Evolutionary conservation across 2,797 vertebrate genomes (phyloP).

Genomic region (Cheirogaleus major): DNA sequence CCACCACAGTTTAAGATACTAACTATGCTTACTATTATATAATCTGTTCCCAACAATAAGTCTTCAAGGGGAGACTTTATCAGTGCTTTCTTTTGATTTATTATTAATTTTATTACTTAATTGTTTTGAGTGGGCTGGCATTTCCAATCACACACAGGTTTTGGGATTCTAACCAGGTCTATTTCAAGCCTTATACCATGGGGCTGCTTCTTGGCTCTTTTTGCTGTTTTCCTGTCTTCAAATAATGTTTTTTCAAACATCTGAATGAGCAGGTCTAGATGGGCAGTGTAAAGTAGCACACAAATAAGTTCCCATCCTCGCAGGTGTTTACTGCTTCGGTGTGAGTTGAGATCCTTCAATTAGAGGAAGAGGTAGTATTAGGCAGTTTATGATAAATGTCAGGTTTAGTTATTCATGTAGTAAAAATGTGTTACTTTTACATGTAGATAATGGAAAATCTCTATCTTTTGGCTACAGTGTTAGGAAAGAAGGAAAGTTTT

Average conservation of each 20-base stretch:
- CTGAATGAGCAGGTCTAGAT: background rate
- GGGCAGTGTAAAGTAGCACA: background rate
- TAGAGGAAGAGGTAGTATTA: background rate
- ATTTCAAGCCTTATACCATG: accelerated
- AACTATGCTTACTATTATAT: background rate
- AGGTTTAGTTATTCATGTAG: background rate
- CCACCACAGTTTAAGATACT: background rate
- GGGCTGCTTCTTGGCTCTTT: background rate
- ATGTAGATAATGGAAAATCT: background rate
- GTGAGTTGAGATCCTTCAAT: background rate
- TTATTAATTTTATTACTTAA: background rate
- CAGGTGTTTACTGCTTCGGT: background rate
- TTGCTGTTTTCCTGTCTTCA: background rate
- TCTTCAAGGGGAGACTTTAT: background rate
- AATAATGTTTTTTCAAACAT: background rate
- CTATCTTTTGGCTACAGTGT: background rate
- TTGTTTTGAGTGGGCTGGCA: background rate
- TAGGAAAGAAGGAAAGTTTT: background rate
- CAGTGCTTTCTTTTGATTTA: background rate
- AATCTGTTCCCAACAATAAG: background rate
- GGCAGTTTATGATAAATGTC: background rate
- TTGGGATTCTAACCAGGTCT: background rate
- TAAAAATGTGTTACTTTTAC: background rate
- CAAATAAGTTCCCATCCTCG: background rate
- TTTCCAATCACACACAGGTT: background rate